Conservation (phyloP, 2,113 vertebrate species). For the Onychorhynchus coronatus region DNA sequence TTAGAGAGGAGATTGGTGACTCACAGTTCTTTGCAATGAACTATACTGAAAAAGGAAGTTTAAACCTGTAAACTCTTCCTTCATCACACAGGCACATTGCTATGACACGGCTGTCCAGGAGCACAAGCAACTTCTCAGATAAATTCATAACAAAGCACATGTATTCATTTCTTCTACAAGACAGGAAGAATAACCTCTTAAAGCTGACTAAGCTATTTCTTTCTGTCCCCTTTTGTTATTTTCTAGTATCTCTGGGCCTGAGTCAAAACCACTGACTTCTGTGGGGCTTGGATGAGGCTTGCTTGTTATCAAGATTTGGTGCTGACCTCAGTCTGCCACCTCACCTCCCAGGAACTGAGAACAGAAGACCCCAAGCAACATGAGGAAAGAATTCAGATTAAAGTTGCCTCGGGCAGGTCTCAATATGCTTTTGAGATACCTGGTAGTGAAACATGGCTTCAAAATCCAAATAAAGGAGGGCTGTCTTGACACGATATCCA, state of each 20-base stretch:
- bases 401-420: not conserved
- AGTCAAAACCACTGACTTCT: not conserved
- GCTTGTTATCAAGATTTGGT: not conserved
- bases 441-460: not conserved
- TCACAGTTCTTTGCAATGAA: not conserved
- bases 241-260: not conserved
- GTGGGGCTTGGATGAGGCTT: not conserved
- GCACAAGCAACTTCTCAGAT: not conserved
- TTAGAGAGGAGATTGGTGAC: not conserved
- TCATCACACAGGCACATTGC: not conserved
- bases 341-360: not conserved
- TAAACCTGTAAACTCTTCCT: not conserved
- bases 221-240: not conserved
- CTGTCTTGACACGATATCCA: not conserved
- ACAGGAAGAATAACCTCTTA: not conserved
- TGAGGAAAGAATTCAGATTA: not conserved
- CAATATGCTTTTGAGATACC: not conserved
- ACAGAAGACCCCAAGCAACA: not conserved
- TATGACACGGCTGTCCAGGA: not conserved
- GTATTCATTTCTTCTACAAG: not conserved
- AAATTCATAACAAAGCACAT: not conserved
- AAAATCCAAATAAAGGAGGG: not conserved
- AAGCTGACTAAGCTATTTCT: not conserved
- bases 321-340: not conserved
- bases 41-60: not conserved